These are phyloP conservation scores for Cichlasoma orientale DNA, from an alignment of 2,797 vertebrate species.

Conservation along the genomic window DNA sequence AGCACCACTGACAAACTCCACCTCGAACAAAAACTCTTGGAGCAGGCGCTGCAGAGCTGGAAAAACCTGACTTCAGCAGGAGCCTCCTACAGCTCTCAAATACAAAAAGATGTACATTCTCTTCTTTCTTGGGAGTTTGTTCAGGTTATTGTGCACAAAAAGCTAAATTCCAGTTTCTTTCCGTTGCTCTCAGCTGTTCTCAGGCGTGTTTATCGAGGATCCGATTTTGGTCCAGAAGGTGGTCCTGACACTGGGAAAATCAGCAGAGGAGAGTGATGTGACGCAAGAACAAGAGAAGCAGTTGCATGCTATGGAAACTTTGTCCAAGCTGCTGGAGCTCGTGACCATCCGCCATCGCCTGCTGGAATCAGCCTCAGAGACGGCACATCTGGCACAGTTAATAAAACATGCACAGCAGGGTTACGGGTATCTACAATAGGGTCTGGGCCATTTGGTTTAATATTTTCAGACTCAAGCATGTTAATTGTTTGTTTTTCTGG, in stretches of 20 bases:
- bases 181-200: constrained; percentile 76
- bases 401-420: constrained; percentile 12
- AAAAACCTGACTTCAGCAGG: constrained; percentile 50
- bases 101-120: constrained; percentile 76
- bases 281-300: constrained; percentile 66
- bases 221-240: constrained; percentile 72
- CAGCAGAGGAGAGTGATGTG: constrained; percentile 47
- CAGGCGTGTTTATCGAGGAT: constrained; percentile 74
- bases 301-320: constrained; percentile 69
- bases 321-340: constrained; percentile 79
- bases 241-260: constrained; percentile 62
- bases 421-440: neutral
- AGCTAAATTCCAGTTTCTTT: neutral
- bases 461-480: too few relatives aligned
- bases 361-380: constrained; percentile 73
- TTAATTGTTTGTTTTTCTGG: too few relatives aligned
- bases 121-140: neutral
- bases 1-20: constrained; percentile 45
- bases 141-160: neutral
- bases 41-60: constrained; percentile 71
- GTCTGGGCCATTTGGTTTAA: neutral
- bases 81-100: constrained; percentile 69
- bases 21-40: constrained; percentile 72
- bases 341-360: constrained; percentile 74
- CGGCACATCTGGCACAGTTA: constrained; percentile 71